phyloP scores from a whole-genome alignment of 2,113 vertebrate species.

The Tangachromis dhanisi region DNA sequence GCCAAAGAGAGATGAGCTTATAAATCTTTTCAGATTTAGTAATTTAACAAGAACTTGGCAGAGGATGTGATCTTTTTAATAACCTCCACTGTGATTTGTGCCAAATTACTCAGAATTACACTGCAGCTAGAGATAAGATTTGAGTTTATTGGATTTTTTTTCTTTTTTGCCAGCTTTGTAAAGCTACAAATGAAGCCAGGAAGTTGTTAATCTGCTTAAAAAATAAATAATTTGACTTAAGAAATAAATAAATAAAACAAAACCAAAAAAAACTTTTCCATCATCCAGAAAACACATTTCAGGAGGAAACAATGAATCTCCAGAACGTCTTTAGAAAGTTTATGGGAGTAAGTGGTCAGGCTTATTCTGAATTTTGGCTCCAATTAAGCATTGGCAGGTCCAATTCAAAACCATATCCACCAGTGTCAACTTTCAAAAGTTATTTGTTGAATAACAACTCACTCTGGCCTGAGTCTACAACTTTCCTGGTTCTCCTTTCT shows the following conservation, averaged over 20 bases:
- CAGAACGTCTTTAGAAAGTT: background rate
- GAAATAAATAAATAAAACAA: background rate
- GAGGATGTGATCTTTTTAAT: background rate
- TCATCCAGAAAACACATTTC: background rate
- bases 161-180: background rate
- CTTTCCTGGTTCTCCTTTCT: slow-evolving; percentile 13
- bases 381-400: background rate
- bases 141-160: background rate
- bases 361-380: background rate
- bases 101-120: background rate
- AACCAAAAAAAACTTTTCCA: background rate
- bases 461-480: background rate
- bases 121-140: background rate
- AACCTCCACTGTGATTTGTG: background rate
- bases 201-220: background rate
- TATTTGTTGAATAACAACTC: background rate
- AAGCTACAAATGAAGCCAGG: background rate
- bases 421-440: background rate
- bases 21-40: background rate
- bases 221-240: background rate
- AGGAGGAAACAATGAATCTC: background rate
- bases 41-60: background rate
- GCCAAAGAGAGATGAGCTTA: background rate
- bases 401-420: background rate
- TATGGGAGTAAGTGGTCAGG: background rate